Conservation (phyloP, 2,888 invertebrate species). For the Pristionchus mayeri region DNA sequence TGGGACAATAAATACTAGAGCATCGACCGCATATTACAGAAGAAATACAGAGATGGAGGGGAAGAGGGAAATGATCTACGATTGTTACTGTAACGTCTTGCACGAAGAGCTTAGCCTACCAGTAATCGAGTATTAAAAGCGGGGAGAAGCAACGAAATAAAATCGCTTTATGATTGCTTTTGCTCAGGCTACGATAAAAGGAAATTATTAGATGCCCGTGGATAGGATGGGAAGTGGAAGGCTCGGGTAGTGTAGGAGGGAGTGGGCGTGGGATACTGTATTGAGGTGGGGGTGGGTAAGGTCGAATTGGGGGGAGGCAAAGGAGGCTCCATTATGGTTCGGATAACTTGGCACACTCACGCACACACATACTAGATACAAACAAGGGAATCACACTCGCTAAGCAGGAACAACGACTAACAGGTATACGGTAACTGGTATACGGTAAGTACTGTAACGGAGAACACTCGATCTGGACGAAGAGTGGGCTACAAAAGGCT, state of each 20-base stretch:
- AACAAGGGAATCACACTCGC: background rate
- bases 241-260: constrained; percentile 28
- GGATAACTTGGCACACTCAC: background rate
- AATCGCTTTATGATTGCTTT: too few relatives aligned
- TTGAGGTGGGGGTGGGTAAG: constrained; percentile 9
- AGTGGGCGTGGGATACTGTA: background rate
- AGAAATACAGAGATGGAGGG: background rate
- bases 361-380: constrained; percentile 6
- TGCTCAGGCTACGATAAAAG: too few relatives aligned
- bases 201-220: constrained; percentile 36
- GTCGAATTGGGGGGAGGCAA: background rate
- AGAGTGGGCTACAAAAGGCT: constrained; percentile 27
- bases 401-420: constrained; percentile 28
- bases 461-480: constrained; percentile 12
- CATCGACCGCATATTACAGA: constrained; percentile 30
- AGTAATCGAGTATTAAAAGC: constrained; percentile 17
- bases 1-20: background rate
- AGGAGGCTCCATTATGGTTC: background rate
- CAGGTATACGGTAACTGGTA: too few relatives aligned
- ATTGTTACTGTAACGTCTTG: background rate
- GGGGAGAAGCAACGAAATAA: background rate
- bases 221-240: background rate
- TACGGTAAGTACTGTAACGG: too few relatives aligned
- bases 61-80: background rate
- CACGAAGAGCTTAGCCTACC: background rate